Evolutionary conservation across 2,113 vertebrate genomes (phyloP), one percentile per base, ranked within the genome.

Genomic region (Semnornis frantzii): DNA sequence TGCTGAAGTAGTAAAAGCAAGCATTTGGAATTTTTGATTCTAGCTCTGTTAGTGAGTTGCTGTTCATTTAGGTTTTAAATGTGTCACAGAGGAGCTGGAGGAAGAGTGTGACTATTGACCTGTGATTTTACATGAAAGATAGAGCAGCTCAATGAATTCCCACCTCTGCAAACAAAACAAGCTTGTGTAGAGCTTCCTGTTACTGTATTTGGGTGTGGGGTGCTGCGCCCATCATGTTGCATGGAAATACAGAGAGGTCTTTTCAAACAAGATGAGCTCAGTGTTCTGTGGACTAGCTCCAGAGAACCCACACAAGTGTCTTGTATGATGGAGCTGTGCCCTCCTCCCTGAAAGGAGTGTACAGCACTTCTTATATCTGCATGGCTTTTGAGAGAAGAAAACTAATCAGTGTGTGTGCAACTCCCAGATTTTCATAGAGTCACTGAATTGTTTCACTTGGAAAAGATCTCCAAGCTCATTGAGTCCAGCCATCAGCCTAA

Each of bases 161-260:
- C 4, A 4, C 8, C 3, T 33, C 10, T 37, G 25, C 8, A 8
- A 44, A 55, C 25, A 20, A 20, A 80, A 42, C 11, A 31, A 42
- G 33, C 5, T 13, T 13, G 28, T 3, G 10, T 39, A 12, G 16
- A 28, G 33, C 21, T 39, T 11, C 20, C 24, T 21, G 11, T 7
- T 71, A 10, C 0, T 58, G 30, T 23, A 6, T 68, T 28, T 54
- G 15, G 7, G 28, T 12, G 14, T 2, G 2, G 44, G 64, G 27
- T 31, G n/a, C 66, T 7, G 6, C 4, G 21, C 31, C 60, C 8
- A 2, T 27, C 3, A 2, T 7, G 4, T 12, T 52, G 27, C 5
- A 9, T 19, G 46, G 63, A 55, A 52, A 46, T 5, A 19, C 27
- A 55, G 57, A 46, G 21, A 46, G 21, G 33, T 15, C 23, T 81